phyloP scores from a whole-genome alignment of 1,140 invertebrate genomes.

The Dendrolimus punctatus region DNA sequence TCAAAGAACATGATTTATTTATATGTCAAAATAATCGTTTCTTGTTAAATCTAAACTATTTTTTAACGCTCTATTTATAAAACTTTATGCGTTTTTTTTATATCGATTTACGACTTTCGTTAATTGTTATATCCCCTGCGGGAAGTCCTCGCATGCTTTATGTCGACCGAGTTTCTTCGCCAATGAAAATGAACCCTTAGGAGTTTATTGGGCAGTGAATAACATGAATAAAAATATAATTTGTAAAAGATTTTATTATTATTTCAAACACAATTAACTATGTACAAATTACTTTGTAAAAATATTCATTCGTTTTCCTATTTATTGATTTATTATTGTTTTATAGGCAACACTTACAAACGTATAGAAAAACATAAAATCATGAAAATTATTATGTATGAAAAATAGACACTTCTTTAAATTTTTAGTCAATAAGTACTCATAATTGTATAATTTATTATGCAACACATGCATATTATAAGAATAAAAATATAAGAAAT shows the following conservation, averaged over 20 bases:
- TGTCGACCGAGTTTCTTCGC: too few species aligned
- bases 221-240: neutral
- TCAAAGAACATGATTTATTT: too few species aligned
- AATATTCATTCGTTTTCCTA: slow-evolving; percentile 67
- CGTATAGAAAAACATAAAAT: slow-evolving; percentile 44
- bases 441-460: slow-evolving; percentile 26
- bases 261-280: slow-evolving; percentile 65
- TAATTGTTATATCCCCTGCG: too few species aligned
- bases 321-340: slow-evolving; percentile 59
- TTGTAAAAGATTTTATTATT: slow-evolving; percentile 68
- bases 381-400: slow-evolving; percentile 51
- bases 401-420: slow-evolving; percentile 48
- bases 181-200: neutral
- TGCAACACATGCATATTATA: slow-evolving; percentile 21
- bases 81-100: too few species aligned
- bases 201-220: neutral
- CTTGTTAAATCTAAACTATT: too few species aligned
- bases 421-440: slow-evolving; percentile 60
- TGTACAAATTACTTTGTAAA: slow-evolving; percentile 70
- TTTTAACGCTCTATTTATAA: too few species aligned
- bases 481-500: slow-evolving; percentile 9
- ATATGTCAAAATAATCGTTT: too few species aligned
- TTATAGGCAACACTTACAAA: slow-evolving; percentile 62
- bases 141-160: too few species aligned
- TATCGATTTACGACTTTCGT: too few species aligned